Base-by-base conservation (phyloP, 2,797 vertebrate genomes). In the Triplophysa yarkandensis region DNA sequence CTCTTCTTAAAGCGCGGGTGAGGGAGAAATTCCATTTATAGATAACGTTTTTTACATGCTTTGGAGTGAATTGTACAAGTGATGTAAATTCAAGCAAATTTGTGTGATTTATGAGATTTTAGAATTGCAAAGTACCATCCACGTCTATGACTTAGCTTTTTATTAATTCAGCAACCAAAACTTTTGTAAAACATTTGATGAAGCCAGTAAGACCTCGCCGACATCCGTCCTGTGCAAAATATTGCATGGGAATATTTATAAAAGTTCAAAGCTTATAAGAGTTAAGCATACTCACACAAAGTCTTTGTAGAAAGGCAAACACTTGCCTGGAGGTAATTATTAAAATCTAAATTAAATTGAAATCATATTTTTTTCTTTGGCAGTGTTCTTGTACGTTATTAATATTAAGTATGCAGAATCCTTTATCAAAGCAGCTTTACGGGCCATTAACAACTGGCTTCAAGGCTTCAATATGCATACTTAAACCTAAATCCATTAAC, bases 401-500 rank as follows among this genome's bases (percentile, higher is more conserved):
- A 72, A 72, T 72, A 72, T 63, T 63, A 72, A 54, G 44, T 10
- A 54, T 11, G 34, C 46, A 28, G 2, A 34, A 52, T 54, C n/a
- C 8, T 74, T 66, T 36, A 46, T 74, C 50, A 66, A 58, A 74
- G 62, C 28, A 66, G 50, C 16, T 74, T 63, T 46, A 57, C 19
- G 46, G 54, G 55, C 27, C 41, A 71, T 71, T 71, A 48, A n/a
- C 8, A 60, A 61, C 28, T 43, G 41, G 32, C 61, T 63, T 19
- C 9, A 41, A 63, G 23, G 9, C 55, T 54, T 6, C 11, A 6
- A 10, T 4, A 11, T 54, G 61, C 50, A 65, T 73, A 16, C 23
- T 39, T 55, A 65, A 55, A 55, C 34, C 34, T 34, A 66, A 32
- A 57, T 8, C 14, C 16, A 46, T 74, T 57, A 23, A 46, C 61